Evolutionary conservation across 1,140 invertebrate species (phyloP).

Genomic region (Caenorhabditis remanei): DNA sequence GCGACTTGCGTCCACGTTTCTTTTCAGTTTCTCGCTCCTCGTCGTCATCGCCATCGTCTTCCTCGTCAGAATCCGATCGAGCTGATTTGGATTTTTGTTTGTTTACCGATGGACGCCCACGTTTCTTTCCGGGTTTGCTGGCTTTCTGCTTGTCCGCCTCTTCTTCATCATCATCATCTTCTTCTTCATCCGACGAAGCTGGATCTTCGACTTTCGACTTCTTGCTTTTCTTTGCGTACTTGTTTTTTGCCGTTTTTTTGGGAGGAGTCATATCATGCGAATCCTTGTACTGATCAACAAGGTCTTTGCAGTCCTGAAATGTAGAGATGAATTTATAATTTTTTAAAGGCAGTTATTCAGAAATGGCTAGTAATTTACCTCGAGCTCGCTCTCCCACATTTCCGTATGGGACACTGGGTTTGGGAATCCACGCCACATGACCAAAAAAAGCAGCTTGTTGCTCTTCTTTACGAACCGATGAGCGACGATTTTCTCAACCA

Average conservation of each 20-base stretch:
- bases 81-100: neutral
- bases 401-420: slow-evolving; percentile 13
- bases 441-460: neutral
- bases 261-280: slow-evolving; percentile 10
- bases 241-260: neutral
- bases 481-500: slow-evolving; percentile 25
- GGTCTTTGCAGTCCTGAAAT: slow-evolving; percentile 6
- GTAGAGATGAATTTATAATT: neutral
- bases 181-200: too few species aligned
- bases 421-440: slow-evolving; percentile 25
- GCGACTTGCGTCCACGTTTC: neutral
- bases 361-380: too few species aligned
- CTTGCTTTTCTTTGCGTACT: neutral
- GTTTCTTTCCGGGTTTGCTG: neutral
- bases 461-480: neutral
- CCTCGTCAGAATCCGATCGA: slow-evolving; percentile 3
- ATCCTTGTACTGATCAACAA: neutral
- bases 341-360: too few species aligned
- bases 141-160: neutral
- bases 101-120: too few species aligned
- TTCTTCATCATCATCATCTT: too few species aligned
- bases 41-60: slow-evolving; percentile 1
- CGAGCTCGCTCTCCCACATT: slow-evolving; percentile 29
- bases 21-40: neutral
- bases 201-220: neutral